phyloP scores from a whole-genome alignment of 2,888 invertebrate species.

The Conus canariensis region DNA sequence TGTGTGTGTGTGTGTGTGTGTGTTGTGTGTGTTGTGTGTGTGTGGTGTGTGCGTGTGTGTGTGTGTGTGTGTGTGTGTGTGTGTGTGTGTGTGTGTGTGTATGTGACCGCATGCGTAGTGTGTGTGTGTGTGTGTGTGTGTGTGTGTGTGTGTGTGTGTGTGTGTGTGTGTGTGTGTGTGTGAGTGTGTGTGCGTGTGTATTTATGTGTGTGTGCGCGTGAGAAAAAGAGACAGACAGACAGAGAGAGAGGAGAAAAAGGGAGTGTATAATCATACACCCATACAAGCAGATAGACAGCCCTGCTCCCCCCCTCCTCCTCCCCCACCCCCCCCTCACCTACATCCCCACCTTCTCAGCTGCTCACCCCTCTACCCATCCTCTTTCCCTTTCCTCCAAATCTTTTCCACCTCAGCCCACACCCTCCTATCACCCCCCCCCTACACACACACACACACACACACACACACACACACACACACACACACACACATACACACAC shows the following conservation, averaged over 20 bases:
- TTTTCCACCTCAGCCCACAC: not conserved
- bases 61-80: constrained; percentile 7
- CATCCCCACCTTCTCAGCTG: too few relatives aligned
- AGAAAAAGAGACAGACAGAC: too few relatives aligned
- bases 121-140: not conserved
- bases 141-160: not conserved
- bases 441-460: too few relatives aligned
- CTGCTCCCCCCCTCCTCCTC: too few relatives aligned
- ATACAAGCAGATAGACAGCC: too few relatives aligned
- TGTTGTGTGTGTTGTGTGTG: constrained; percentile 1
- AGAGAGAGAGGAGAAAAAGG: too few relatives aligned
- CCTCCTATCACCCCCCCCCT: not conserved
- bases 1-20: constrained; percentile 4
- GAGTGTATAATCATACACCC: too few relatives aligned
- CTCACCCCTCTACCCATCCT: not conserved
- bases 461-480: too few relatives aligned
- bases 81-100: not conserved
- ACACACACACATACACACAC: too few relatives aligned
- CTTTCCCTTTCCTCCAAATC: not conserved
- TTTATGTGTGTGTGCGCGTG: not conserved
- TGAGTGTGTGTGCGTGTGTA: not conserved
- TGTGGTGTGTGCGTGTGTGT: not conserved
- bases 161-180: not conserved
- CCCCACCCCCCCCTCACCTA: too few relatives aligned
- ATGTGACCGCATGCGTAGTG: not conserved